Base-by-base conservation (phyloP, 2,888 invertebrate species). In the Protodeltote pygarga region DNA sequence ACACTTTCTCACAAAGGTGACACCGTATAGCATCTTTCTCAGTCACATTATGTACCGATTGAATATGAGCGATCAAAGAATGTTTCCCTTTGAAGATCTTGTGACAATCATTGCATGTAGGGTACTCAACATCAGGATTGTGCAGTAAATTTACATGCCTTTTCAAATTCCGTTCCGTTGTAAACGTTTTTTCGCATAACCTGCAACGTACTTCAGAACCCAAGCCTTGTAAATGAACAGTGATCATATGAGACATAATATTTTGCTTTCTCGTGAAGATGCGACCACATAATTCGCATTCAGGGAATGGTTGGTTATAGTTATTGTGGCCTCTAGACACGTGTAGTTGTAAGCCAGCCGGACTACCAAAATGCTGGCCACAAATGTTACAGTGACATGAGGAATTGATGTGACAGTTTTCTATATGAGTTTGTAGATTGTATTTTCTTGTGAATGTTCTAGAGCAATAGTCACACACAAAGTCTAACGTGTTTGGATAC, bases 191-290 rank as follows among this genome's bases (percentile, higher is more conserved):
- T 0, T 67, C 38, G 34, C 89, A 90, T 0, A 77, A 31, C 0
- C 59, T 27, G 21, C 89, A 90, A 0, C 65, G 52, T 1, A 86
- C 81, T 2, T 79, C 66, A 0, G 74, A 74, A 0, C 76, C 77
- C 0, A 73, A 13, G 0, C 81, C 79, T 66, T 82, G 84, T 0
- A 86, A 48, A 51, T 89, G 89, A 0, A 85, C 82, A 0, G 86
- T 86, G 0, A 83, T 76, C 87, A 90, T 89, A 13, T 90, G 89
- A 0, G 87, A 85, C 1, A 72, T 74, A 0, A 89, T 81, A n/a
- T 87, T 89, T 25, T 87, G 87, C 65, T 86, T 89, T 39, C 89
- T 74, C 0, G 83, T 83, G 21, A 89, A 89, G 0, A 86, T 80
- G 4, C 86, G 58, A 0, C 89, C 89, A 14, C 89, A 90, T 0